These are phyloP conservation scores for Peromyscus leucopus DNA, from an alignment of 2,113 vertebrate genomes.

Conservation along the genomic window DNA sequence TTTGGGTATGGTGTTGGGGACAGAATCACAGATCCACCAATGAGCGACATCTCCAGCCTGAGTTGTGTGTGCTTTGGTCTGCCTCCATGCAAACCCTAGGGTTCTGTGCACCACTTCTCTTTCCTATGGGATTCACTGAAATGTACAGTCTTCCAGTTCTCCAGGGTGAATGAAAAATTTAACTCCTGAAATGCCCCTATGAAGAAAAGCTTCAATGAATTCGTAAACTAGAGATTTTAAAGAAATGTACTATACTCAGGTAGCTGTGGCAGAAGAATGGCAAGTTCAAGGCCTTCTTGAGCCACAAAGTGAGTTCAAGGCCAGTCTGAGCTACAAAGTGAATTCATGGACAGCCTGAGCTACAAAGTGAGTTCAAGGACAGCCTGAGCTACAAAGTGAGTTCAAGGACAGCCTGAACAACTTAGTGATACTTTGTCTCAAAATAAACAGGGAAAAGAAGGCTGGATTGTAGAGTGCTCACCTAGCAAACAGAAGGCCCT, in stretches of 20 bases:
- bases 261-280: neutral
- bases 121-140: neutral
- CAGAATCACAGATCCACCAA: neutral
- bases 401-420: neutral
- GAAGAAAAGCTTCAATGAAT: neutral
- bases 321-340: neutral
- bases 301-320: neutral
- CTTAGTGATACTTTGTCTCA: neutral
- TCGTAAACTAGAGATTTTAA: slow-evolving; percentile 15
- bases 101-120: neutral
- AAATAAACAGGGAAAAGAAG: neutral
- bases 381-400: neutral
- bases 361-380: neutral
- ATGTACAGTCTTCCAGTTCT: neutral
- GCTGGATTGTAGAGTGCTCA: neutral
- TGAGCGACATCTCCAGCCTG: neutral
- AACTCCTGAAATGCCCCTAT: neutral
- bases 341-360: neutral
- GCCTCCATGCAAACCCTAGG: slow-evolving; percentile 26
- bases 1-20: neutral
- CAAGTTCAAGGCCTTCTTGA: neutral
- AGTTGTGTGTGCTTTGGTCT: neutral
- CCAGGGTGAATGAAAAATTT: neutral
- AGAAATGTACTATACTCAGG: neutral
- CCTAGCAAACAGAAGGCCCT: neutral